Base-by-base conservation (phyloP, 35 echinoderm and acorn worm genomes). In the Apostichopus parvimensis region DNA sequence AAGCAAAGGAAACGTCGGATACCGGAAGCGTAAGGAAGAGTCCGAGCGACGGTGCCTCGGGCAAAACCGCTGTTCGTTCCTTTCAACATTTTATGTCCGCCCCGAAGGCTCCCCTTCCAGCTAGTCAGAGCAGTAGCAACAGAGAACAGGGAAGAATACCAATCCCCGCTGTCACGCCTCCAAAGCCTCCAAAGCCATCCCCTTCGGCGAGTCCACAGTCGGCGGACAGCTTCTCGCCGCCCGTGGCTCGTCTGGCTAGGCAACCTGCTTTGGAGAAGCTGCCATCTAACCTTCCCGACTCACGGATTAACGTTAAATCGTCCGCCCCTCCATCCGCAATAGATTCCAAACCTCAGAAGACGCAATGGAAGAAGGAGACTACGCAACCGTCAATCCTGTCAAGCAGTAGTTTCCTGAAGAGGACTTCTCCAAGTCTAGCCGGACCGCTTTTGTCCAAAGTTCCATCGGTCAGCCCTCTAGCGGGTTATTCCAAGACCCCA, bases 181-280 rank as follows among this genome's bases (percentile, higher is more conserved):
- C 86, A 45, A 45, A 45, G 34, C 25, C 34, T 34, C 61, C 86
- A 45, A 45, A 45, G 34, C 34, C 34, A 45, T 71, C 57, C 59
- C 85, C 57, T 66, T 61, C 85, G 3, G 58, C 14, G 11, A 87
- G 59, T 66, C 85, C 85, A 1, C 34, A 45, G 34, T 52, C 45
- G n/a, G 21, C 23, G 5, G 85, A 87, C 53, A 90, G n/a, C 56
- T 57, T 77, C 20, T 77, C 88, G 17, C 88, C 77, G 70, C 88
- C 88, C 8, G 34, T 76, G 2, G 73, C 77, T 1, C 66, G 73
- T 20, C 68, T 77, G 26, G 77, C 25, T 9, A 90, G 88, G 24
- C 73, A 75, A 15, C 88, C 88, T n/a, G 28, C 53, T 5, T 26
- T 79, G 12, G 89, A 91, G 17, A 56, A 91, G 34, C 11, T 79